Evolutionary conservation across 2,888 invertebrate genomes (phyloP).

Genomic region (Heliconius ethilla): DNA sequence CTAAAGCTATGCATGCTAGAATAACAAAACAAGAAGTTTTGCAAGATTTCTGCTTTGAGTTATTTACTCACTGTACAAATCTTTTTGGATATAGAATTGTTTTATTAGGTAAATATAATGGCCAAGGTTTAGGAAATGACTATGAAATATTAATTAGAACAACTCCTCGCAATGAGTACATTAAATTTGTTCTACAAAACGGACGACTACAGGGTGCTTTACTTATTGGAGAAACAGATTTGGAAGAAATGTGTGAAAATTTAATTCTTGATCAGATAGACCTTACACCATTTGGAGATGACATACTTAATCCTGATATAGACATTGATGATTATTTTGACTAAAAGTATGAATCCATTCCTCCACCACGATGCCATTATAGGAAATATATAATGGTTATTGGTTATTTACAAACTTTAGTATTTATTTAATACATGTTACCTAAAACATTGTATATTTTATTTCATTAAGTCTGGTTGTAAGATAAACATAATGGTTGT

Average conservation of each 20-base stretch:
- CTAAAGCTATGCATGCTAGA: conserved; percentile 90
- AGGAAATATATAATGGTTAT: neutral
- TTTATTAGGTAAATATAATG: conserved; percentile 95
- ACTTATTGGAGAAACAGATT: conserved; percentile 97
- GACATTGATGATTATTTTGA: conserved; percentile 99
- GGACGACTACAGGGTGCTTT: conserved; percentile 95
- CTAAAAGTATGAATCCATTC: conserved; percentile 65
- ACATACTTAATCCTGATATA: conserved; percentile 96
- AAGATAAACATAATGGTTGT: too few relatives aligned
- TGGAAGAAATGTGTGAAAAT: conserved; percentile 99
- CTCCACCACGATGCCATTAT: neutral
- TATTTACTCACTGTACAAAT: conserved; percentile 97
- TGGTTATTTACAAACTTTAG: neutral
- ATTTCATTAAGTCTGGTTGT: neutral
- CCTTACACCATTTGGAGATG: conserved; percentile 92
- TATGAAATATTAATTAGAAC: conserved; percentile 93
- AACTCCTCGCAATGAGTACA: conserved; percentile 90
- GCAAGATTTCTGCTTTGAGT: conserved; percentile 98
- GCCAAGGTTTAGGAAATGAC: conserved; percentile 89
- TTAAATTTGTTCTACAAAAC: conserved; percentile 93
- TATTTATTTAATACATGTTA: conserved; percentile 1
- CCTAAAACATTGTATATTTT: neutral
- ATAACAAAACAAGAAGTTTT: conserved; percentile 84
- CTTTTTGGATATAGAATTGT: conserved; percentile 97
- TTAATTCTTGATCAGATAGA: conserved; percentile 97